These are phyloP conservation scores for Pipistrellus pipistrellus DNA, from an alignment of 2,797 vertebrate species.

Conservation along the genomic window DNA sequence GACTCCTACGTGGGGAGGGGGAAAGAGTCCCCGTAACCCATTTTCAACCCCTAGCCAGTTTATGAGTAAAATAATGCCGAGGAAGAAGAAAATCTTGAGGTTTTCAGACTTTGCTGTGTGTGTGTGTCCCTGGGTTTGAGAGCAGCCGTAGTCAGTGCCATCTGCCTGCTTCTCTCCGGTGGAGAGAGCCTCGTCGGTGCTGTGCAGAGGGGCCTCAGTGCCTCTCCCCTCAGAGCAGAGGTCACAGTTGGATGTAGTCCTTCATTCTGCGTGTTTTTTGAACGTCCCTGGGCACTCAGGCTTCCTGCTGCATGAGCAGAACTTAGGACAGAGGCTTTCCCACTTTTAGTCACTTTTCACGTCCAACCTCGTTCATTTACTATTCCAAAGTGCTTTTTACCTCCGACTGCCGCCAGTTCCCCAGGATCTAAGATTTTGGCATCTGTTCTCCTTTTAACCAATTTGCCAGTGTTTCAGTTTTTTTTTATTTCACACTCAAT, in stretches of 20 bases:
- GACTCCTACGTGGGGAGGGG: no score
- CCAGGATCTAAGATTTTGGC: slow-evolving; percentile 46
- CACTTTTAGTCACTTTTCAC: slow-evolving; percentile 30
- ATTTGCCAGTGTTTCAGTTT: not conserved
- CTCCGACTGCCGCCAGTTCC: not conserved
- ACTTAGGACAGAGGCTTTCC: slow-evolving; percentile 11
- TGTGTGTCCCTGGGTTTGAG: not conserved
- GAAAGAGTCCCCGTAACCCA: not conserved
- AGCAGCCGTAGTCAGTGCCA: not conserved
- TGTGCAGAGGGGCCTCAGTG: not conserved
- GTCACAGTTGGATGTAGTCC: not conserved
- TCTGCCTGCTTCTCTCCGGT: not conserved
- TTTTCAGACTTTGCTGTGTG: slow-evolving; percentile 34
- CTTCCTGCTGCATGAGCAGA: slow-evolving; percentile 30
- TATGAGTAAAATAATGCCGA: not conserved
- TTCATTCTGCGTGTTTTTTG: not conserved
- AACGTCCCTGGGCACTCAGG: not conserved
- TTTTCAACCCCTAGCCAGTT: slow-evolving; percentile 21
- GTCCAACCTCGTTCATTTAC: slow-evolving; percentile 26
- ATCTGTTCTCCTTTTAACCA: slow-evolving; percentile 38
- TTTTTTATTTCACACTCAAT: slow-evolving; percentile 31
- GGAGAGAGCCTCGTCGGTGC: not conserved
- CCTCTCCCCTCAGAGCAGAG: not conserved
- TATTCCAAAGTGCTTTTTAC: slow-evolving; percentile 60
- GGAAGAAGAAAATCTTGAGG: not conserved